phyloP scores from a whole-genome alignment of 2,888 invertebrate genomes.

The Atethmia centrago region DNA sequence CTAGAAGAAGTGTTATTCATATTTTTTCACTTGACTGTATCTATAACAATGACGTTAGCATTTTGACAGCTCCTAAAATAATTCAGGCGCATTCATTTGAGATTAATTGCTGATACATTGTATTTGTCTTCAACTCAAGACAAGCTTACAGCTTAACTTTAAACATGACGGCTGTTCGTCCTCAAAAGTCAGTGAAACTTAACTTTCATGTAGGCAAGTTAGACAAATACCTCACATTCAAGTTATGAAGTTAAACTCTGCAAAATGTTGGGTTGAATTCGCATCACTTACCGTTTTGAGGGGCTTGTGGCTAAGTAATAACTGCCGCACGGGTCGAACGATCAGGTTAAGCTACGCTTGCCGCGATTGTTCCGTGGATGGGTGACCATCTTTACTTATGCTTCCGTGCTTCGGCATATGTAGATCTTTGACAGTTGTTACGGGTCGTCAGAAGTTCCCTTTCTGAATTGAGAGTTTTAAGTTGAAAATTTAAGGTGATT shows the following conservation, averaged over 20 bases:
- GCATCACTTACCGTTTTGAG: not conserved
- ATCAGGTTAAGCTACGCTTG: too few relatives aligned
- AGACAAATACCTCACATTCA: not conserved
- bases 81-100: not conserved
- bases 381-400: too few relatives aligned
- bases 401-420: too few relatives aligned
- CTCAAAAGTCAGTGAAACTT: not conserved
- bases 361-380: too few relatives aligned
- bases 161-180: not conserved
- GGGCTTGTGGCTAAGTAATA: too few relatives aligned
- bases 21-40: too few relatives aligned
- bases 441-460: too few relatives aligned
- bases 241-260: not conserved
- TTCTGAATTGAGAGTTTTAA: too few relatives aligned
- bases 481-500: too few relatives aligned
- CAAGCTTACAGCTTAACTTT: not conserved
- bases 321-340: too few relatives aligned
- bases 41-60: not conserved
- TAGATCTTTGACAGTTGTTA: too few relatives aligned
- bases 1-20: too few relatives aligned
- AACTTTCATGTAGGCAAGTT: not conserved
- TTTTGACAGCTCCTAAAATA: not conserved
- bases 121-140: not conserved
- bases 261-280: conserved; percentile 1
- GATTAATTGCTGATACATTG: not conserved